These are phyloP conservation scores for Heliconius hortense DNA, from an alignment of 2,888 invertebrate genomes.

Conservation along the genomic window DNA sequence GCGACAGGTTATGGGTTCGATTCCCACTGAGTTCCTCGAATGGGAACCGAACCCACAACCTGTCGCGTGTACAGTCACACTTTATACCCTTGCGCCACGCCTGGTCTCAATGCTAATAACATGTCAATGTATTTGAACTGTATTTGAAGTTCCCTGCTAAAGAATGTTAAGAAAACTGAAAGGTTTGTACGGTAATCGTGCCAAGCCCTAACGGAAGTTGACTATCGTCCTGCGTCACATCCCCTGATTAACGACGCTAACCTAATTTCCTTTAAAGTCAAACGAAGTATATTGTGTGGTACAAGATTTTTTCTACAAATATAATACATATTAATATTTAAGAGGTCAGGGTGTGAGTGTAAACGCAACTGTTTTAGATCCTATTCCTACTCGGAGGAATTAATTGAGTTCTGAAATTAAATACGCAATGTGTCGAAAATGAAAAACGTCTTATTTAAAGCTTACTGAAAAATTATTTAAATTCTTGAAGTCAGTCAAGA, in stretches of 20 bases:
- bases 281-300: constrained; percentile 56
- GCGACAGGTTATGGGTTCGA: too few relatives aligned
- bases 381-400: background rate
- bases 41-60: too few relatives aligned
- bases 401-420: too few relatives aligned
- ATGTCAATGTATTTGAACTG: too few relatives aligned
- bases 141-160: constrained; percentile 9
- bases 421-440: too few relatives aligned
- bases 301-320: constrained; percentile 36
- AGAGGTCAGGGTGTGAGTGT: background rate
- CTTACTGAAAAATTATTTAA: too few relatives aligned
- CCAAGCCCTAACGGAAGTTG: constrained; percentile 26
- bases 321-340: background rate
- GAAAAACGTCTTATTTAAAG: too few relatives aligned
- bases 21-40: too few relatives aligned
- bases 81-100: too few relatives aligned
- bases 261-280: constrained; percentile 70
- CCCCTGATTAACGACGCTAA: constrained; percentile 70
- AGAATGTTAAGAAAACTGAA: constrained; percentile 27
- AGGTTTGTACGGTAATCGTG: constrained; percentile 29
- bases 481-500: too few relatives aligned
- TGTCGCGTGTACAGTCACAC: too few relatives aligned
- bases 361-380: background rate
- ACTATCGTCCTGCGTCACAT: constrained; percentile 56
- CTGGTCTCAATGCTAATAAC: background rate